phyloP scores from a whole-genome alignment of 37 sponge, comb jelly and placozoan species.

The Aplysina aerophoba region DNA sequence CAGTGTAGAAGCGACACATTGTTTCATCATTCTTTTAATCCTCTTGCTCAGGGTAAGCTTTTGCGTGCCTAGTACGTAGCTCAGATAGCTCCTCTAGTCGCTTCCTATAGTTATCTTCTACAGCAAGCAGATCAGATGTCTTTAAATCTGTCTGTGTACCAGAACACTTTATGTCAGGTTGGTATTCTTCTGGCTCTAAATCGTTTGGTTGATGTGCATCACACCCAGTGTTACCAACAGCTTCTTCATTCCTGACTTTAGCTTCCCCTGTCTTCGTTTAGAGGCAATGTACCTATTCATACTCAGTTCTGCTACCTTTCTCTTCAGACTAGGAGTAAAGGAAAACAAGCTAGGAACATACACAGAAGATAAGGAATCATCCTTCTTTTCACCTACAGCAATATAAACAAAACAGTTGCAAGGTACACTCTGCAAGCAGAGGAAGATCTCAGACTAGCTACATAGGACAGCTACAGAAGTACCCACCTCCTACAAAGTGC shows the following conservation, averaged over 20 bases:
- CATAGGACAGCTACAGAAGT: neutral
- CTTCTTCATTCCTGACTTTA: neutral
- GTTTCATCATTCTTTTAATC: too few species aligned
- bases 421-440: neutral
- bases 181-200: too few species aligned
- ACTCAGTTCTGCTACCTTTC: neutral
- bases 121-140: too few species aligned
- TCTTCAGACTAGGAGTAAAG: neutral
- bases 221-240: neutral
- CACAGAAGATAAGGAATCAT: slow-evolving; percentile 29
- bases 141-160: too few species aligned
- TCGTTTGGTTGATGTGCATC: neutral
- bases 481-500: slow-evolving; percentile 48
- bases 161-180: too few species aligned
- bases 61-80: too few species aligned
- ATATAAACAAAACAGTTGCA: neutral
- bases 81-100: too few species aligned
- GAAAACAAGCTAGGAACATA: slow-evolving; percentile 35
- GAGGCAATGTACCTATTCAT: neutral
- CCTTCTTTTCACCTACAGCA: slow-evolving; percentile 3
- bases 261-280: neutral
- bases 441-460: neutral
- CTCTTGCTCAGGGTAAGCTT: too few species aligned
- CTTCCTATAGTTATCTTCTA: too few species aligned
- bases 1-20: too few species aligned